Base-by-base conservation (phyloP, 2,888 invertebrate species). In the Druceiella hillmani region DNA sequence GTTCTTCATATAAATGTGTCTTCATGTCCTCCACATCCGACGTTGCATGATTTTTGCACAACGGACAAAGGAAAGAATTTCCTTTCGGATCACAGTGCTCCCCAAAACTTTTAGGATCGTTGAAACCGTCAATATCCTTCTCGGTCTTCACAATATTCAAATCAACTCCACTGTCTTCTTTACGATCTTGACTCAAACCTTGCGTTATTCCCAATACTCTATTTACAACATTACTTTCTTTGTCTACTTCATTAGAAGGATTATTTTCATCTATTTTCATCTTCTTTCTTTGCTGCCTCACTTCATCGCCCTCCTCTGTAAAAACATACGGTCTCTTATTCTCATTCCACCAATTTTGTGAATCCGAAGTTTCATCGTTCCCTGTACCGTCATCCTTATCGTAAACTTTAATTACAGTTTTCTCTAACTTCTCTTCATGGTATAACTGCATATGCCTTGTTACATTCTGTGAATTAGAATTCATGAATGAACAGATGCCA, bases 1-100 rank as follows among this genome's bases (percentile, higher is more conserved):
- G 61, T 51, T 85, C 84, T 50, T 78, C 75, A 50, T 71, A 82
- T 34, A 85, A 58, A 61, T 85, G 85, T 22, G 75, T 74, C 35
- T 75, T 70, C 65, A 85, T 78, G n/a, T 75, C 74, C 3, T 73
- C 68, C 13, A 67, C 65, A 14, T 65, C 68, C 33, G 73, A 76
- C 1, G 78, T 76, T 24, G 66, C 69, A 45, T 78, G 78, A 13
- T 65, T 61, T 13, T 63, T 64, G 48, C 85, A 86, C 33, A 78
- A 56, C 0, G 81, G 74, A 52, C 85, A 85, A 36, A 65, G 68
- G 50, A 67, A 80, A 39, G 66, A 64, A 22, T 72, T 64, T 1
- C 74, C 74, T 17, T 68, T 61, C 0, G 81, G 78, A 13, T 65
- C 64, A 16, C 79, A 63, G 36, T 62, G 61, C 46, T 57, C 45